Evolutionary conservation across 2,888 invertebrate genomes (phyloP).

Genomic region (Thera britannica): DNA sequence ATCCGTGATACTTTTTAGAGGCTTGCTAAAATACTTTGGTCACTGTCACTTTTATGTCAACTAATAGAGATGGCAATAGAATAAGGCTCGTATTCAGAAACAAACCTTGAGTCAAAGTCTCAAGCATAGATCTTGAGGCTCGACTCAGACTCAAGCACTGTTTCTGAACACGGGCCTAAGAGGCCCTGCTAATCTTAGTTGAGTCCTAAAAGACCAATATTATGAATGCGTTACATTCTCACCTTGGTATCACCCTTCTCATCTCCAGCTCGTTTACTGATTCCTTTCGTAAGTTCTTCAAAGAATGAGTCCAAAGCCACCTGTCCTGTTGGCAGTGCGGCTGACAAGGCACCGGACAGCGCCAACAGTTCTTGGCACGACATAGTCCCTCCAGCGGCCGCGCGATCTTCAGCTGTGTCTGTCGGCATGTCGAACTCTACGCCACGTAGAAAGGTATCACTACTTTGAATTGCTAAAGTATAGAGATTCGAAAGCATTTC

Average conservation of each 20-base stretch:
- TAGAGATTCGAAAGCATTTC: slow-evolving; percentile 44
- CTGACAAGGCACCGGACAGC: slow-evolving; percentile 95
- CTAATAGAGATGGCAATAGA: too few species aligned
- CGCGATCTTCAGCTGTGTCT: slow-evolving; percentile 74
- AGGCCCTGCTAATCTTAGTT: too few species aligned
- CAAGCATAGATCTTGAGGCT: too few species aligned
- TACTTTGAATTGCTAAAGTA: slow-evolving; percentile 44
- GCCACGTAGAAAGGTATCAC: slow-evolving; percentile 58
- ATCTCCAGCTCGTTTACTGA: slow-evolving; percentile 79
- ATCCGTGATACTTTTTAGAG: too few species aligned
- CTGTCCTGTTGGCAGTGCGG: slow-evolving; percentile 95
- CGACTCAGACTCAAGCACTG: too few species aligned
- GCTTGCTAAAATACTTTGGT: too few species aligned
- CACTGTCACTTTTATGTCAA: too few species aligned
- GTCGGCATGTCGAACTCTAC: slow-evolving; percentile 82
- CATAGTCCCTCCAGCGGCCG: slow-evolving; percentile 86
- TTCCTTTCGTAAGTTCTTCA: slow-evolving; percentile 91
- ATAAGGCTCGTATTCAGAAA: too few species aligned
- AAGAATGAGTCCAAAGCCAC: slow-evolving; percentile 93
- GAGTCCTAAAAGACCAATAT: too few species aligned
- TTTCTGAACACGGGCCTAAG: too few species aligned
- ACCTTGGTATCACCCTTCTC: slow-evolving; percentile 75
- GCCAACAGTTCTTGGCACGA: slow-evolving; percentile 96
- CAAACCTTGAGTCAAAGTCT: too few species aligned
- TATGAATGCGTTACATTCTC: slow-evolving; percentile 19